Percentiles rank a stretch among this genome's conserved stretches.
These are phyloP conservation scores for Parasteatoda tepidariorum DNA, from an alignment of 1,140 invertebrate species.

Conservation along the genomic window DNA sequence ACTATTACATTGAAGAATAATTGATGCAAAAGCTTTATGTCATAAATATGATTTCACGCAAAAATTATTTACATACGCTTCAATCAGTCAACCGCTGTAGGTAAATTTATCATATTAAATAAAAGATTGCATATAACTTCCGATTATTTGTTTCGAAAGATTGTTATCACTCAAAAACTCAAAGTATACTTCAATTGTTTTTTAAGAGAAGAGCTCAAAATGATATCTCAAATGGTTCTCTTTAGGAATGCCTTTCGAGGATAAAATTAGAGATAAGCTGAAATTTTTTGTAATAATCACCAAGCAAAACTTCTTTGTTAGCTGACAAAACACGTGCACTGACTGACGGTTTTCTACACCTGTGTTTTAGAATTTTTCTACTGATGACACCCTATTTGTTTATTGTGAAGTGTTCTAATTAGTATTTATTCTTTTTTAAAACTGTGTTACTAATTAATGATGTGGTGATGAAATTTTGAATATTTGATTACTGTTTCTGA, in stretches of 20 bases:
- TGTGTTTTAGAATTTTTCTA: neutral
- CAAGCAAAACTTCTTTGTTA: neutral
- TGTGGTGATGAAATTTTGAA: neutral
- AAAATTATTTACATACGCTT: too few relatives aligned
- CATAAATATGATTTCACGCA: too few relatives aligned
- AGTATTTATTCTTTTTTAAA: neutral
- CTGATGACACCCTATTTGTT: neutral
- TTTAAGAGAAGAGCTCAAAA: neutral
- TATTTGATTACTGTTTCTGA: neutral
- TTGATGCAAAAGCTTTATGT: too few relatives aligned
- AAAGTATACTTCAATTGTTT: conserved; percentile 18
- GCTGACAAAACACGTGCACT: neutral
- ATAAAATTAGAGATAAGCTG: conserved; percentile 37
- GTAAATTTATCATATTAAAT: too few relatives aligned
- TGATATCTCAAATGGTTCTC: conserved; percentile 29
- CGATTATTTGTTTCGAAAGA: conserved; percentile 7
- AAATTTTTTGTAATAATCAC: conserved; percentile 2
- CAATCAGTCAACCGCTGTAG: too few relatives aligned
- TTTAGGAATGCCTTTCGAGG: conserved; percentile 19
- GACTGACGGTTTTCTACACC: neutral
- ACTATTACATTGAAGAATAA: too few relatives aligned
- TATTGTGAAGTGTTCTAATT: too few relatives aligned
- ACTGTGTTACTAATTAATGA: neutral
- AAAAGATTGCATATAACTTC: too few relatives aligned
- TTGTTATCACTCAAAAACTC: conserved; percentile 9